These are phyloP conservation scores for Athetis lepigone DNA, from an alignment of 2,888 invertebrate genomes.

Conservation along the genomic window DNA sequence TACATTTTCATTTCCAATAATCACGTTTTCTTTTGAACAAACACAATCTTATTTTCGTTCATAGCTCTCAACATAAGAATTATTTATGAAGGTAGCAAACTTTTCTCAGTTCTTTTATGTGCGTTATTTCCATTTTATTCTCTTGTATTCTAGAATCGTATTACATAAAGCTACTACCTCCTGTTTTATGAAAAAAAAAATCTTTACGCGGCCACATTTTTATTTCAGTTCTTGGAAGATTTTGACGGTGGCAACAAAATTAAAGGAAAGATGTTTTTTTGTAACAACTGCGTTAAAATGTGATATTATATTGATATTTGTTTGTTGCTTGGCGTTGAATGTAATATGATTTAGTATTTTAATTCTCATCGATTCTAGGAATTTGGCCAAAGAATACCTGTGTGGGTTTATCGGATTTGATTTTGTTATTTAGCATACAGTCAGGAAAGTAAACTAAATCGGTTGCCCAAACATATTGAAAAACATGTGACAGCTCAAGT, in stretches of 20 bases:
- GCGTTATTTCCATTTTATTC: constrained; percentile 61
- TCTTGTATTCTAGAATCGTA: constrained; percentile 54
- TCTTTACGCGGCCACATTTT: constrained; percentile 40
- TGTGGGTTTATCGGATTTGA: not conserved
- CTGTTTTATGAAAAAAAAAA: constrained; percentile 59
- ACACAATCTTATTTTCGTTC: constrained; percentile 47
- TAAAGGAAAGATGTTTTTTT: constrained; percentile 24
- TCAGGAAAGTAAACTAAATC: not conserved
- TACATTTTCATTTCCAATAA: constrained; percentile 53
- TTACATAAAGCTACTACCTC: constrained; percentile 49
- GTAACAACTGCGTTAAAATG: not conserved
- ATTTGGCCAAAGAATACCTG: not conserved
- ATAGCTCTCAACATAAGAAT: constrained; percentile 57
- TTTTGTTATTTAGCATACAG: not conserved
- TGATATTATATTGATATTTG: not conserved
- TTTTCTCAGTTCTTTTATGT: constrained; percentile 56
- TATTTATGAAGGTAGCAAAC: constrained; percentile 55
- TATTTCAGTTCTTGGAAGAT: constrained; percentile 41
- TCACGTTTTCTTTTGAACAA: constrained; percentile 46
- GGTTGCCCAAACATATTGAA: constrained; percentile 15
- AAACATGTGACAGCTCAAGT: constrained; percentile 8
- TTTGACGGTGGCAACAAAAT: constrained; percentile 48
- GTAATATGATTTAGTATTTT: not conserved
- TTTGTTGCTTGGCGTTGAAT: not conserved
- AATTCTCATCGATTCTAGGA: not conserved